Evolutionary conservation across 2,797 vertebrate genomes (phyloP), one percentile per base, ranked within the genome.

Genomic region (Gadopsis bispinosus): DNA sequence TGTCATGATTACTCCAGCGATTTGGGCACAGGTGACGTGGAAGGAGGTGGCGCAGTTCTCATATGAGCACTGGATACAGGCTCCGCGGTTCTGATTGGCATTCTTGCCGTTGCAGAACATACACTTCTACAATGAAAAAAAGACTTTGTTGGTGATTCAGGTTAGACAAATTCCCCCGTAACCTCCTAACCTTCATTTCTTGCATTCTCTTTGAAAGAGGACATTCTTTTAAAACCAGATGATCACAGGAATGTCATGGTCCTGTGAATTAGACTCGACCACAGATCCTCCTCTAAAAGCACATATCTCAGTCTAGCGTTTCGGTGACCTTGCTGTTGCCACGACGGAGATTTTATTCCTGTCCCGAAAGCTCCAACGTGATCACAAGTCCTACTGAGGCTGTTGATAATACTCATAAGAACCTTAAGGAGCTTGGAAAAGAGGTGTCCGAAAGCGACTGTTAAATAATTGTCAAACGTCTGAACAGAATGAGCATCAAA

Each of bases 41-140:
- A 99, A 99, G 58, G 98, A 99, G 0, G 97, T 99, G 92, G 98
- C 97, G 69, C 98, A 99, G 89, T 96, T 96, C 80, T 98, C 96
- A 0, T 90, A 91, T 0, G 98, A 98, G 76, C 98, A 99, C 91
- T 99, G 98, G 87, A 99, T 96, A 83, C 98, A 99, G 59, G 98
- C 98, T 0, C 97, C 97, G 0, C 93, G 94, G 73, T 96, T 95
- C 69, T 88, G 95, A 89, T 84, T 96, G 76, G 95, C 93, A 61
- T 88, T 90, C 77, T 87, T 86, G 17, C 95, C 94, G 37, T 97
- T 91, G 85, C 98, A 99, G 93, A 97, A 99, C 8, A 99, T 93
- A 0, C 98, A 99, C 79, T 96, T 98, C 98, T 99, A 91, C 19
- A 84, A 86, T 1, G 37, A 37, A 51, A 70, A 79, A 64, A 39